Evolutionary conservation across 2,113 vertebrate species (phyloP).

Genomic region (Mixornis gularis): DNA sequence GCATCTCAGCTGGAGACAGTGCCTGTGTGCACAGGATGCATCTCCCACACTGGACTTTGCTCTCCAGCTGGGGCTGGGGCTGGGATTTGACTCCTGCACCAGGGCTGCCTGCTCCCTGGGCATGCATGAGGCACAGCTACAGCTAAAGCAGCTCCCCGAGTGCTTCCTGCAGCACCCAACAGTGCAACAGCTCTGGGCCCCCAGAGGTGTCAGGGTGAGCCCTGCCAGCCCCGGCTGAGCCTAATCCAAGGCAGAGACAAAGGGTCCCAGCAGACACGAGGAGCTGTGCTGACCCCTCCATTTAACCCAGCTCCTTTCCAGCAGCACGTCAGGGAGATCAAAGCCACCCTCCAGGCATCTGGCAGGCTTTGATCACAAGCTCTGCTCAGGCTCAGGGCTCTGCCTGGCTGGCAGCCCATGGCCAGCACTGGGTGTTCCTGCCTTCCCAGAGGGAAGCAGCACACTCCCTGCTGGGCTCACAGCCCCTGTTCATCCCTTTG

Average conservation of each 20-base stretch:
- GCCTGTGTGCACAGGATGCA: neutral
- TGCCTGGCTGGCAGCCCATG: neutral
- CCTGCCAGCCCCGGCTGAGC: neutral
- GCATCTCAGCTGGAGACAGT: neutral
- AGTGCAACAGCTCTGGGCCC: neutral
- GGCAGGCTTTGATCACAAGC: constrained; percentile 11
- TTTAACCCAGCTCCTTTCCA: neutral
- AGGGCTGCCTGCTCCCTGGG: neutral
- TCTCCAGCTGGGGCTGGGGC: neutral
- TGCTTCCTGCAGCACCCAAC: neutral
- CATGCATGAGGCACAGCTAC: rapidly evolving
- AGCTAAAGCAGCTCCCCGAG: neutral
- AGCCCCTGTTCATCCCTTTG: neutral
- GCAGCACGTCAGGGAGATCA: neutral
- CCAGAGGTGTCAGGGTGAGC: neutral
- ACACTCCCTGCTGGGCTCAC: neutral
- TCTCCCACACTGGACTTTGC: neutral
- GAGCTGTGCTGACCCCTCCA: neutral
- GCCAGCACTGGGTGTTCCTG: neutral
- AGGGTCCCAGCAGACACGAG: neutral
- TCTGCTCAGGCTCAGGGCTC: neutral
- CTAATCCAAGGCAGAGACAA: neutral
- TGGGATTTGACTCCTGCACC: neutral
- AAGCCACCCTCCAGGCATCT: neutral
- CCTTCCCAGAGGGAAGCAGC: neutral